Evolutionary conservation across 2,113 vertebrate genomes (phyloP), one percentile per base, ranked within the genome.

Genomic region (Nymphicus hollandicus): DNA sequence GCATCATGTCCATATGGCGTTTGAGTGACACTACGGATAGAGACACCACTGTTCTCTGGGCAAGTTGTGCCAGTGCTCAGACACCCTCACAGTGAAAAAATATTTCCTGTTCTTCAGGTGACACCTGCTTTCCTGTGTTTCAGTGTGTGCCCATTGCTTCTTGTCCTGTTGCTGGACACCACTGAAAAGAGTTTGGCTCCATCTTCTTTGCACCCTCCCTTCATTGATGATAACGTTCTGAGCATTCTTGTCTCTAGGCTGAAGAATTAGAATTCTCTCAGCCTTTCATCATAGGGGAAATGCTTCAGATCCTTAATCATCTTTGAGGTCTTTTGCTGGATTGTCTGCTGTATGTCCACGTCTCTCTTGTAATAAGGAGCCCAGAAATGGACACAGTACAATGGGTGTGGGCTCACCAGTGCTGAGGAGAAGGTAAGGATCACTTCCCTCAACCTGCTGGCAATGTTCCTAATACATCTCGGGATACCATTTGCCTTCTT

Each of bases 201-300:
- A 10, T 43, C 55, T 73, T 69, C 22, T 74, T 52, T 71, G 7
- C 10, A 35, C 20, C 12, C 17, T 70, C 16, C 24, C 41, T 76
- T 77, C 49, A 44, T 25, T 53, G 5, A 33, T 31, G 7, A 77
- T 11, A 49, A 39, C 0, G 1, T 13, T 2, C 1, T 22, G 2
- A 80, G 29, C 14, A 4, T 76, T 81, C 58, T 80, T 0, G 0
- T 41, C 17, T 69, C 20, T 28, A 66, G 27, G 6, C 16, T 1
- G 1, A 53, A 28, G 7, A 47, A 8, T 41, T 25, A 20, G n/a
- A 49, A 17, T 13, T 41, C 7, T n/a, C 44, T 71, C 33, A 43
- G 37, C 4, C 17, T 55, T 66, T 79, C 72, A 11, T 53, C 23
- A 76, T 2, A 31, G 9, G 6, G 41, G 16, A n/a, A n/a, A 7